phyloP scores from a whole-genome alignment of 1,140 invertebrate species.

The Asobara japonica region DNA sequence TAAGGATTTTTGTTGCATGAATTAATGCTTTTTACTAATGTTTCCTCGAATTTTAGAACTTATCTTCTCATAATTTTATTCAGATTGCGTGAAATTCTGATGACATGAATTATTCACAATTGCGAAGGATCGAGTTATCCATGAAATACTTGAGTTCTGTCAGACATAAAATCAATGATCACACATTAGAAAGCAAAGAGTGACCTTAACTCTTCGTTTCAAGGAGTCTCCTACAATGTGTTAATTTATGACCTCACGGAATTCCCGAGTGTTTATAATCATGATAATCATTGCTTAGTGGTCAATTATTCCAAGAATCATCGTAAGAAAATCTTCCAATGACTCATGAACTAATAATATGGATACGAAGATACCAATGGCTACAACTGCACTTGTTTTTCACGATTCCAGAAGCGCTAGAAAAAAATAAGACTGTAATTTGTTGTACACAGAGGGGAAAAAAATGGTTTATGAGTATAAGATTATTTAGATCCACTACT shows the following conservation, averaged over 20 bases:
- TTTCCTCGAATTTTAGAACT: no score
- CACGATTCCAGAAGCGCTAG: no score
- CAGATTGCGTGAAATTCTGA: neutral
- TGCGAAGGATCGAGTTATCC: neutral
- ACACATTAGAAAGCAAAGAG: neutral
- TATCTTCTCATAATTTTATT: no score
- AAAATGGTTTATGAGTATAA: no score
- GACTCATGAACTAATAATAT: neutral
- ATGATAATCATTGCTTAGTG: neutral
- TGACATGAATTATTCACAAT: neutral
- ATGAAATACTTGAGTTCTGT: neutral
- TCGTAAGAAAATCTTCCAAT: neutral
- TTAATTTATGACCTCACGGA: constrained; percentile 1
- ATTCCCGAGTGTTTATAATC: neutral
- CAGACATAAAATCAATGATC: neutral
- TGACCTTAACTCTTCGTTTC: constrained; percentile 1
- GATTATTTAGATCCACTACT: no score
- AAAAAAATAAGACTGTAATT: no score
- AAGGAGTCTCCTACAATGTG: neutral
- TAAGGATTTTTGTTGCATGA: no score
- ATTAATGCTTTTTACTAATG: no score
- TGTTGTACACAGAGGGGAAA: no score
- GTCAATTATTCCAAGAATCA: neutral
- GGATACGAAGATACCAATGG: neutral
- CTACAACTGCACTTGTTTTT: no score